Base-by-base conservation (phyloP, 2,113 vertebrate genomes). In the Pangasianodon gigas region DNA sequence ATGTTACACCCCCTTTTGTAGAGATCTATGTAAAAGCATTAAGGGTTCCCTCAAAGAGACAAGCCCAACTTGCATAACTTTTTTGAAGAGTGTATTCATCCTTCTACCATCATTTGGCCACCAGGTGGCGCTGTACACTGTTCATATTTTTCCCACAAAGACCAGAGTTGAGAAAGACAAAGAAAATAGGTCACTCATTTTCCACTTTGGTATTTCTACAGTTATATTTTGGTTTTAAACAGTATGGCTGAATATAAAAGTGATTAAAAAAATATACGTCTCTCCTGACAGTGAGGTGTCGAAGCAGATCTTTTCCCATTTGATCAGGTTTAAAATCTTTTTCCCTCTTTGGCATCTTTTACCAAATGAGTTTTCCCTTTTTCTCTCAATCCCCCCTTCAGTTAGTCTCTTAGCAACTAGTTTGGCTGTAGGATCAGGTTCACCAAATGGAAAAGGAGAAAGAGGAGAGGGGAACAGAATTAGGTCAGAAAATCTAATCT, bases 331-430 rank as follows among this genome's bases (percentile, higher is more conserved):
- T 89, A 13, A 56, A 84, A 75, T 46, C 14, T 48, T 44, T 58
- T 74, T 51, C 19, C 69, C 18, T 82, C 29, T 24, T 71, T 83
- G 60, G 85, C 51, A 85, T 74, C 79, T 84, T 88, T 86, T 44
- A 62, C 77, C 29, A 74, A 83, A 74, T 29, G 60, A 69, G 54
- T 82, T 74, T 74, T 87, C 46, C 75, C 77, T 56, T 32, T 60
- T 82, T 54, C 84, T 26, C 46, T 69, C 26, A 46, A 71, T 85
- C 81, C 79, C 60, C 41, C 51, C 26, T 58, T 79, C 88, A 44
- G 29, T 88, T 85, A 84, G 88, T 91, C 87, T 86, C 90, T 90
- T 91, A 90, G 90, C 90, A 91, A 91, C 90, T 37, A 37, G 82
- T 89, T 89, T 71, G 82, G 88, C 77, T 54, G 71, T 58, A 54